These are phyloP conservation scores for Chaetophractus vellerosus DNA, from an alignment of 2,797 vertebrate species.

Conservation along the genomic window DNA sequence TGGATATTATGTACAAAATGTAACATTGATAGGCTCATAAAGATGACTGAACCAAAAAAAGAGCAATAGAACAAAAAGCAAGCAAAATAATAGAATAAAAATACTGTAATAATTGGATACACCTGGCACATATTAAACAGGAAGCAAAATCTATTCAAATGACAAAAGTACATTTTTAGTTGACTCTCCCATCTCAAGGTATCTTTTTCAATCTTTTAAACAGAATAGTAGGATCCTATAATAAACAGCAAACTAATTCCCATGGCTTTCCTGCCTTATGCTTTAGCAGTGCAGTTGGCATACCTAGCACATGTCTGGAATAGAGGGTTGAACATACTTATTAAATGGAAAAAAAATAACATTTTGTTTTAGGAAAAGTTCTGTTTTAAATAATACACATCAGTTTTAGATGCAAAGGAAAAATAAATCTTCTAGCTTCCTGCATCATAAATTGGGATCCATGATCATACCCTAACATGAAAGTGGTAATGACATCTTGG, in stretches of 20 bases:
- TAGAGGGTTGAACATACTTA: neutral
- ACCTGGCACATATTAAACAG: neutral
- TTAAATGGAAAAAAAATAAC: neutral
- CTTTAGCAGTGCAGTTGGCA: neutral
- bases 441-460: neutral
- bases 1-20: too few species aligned
- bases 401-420: neutral
- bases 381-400: conserved; percentile 15
- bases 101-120: neutral
- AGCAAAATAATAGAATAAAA: too few species aligned
- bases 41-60: too few species aligned
- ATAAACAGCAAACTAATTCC: neutral
- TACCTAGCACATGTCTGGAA: neutral
- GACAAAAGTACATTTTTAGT: neutral
- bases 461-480: too few species aligned
- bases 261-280: neutral
- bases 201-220: neutral
- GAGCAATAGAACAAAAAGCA: too few species aligned
- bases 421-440: neutral
- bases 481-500: neutral
- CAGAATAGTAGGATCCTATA: neutral
- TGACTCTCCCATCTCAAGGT: neutral
- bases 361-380: neutral
- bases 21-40: too few species aligned
- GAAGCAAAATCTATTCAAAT: neutral